phyloP scores from a whole-genome alignment of 2,888 invertebrate species.

The Apotomis capreana region DNA sequence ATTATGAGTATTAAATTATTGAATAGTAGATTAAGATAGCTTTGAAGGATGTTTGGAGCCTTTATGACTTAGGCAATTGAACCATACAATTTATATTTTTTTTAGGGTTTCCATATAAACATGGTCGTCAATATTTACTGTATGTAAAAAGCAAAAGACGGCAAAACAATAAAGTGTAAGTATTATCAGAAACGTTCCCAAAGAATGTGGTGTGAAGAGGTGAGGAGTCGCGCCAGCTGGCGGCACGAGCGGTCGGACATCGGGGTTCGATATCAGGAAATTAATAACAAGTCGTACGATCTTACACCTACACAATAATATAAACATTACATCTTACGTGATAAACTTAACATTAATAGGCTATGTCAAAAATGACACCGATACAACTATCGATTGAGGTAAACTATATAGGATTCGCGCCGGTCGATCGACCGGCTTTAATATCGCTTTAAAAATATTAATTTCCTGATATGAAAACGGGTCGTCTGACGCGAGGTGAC shows the following conservation, averaged over 20 bases:
- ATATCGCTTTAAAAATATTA: conserved; percentile 66
- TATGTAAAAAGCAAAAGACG: neutral
- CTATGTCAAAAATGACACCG: conserved; percentile 79
- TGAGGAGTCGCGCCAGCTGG: conserved; percentile 28
- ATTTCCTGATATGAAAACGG: conserved; percentile 71
- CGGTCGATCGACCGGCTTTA: conserved; percentile 63
- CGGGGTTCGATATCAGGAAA: conserved; percentile 59
- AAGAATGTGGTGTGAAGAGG: conserved; percentile 23
- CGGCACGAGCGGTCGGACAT: conserved; percentile 47
- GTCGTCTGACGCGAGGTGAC: conserved; percentile 58
- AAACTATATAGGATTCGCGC: conserved; percentile 79
- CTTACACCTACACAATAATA: conserved; percentile 64
- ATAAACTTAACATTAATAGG: conserved; percentile 81
- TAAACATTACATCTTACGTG: conserved; percentile 76
- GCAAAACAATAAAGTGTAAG: conserved; percentile 8
- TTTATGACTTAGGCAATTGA: neutral
- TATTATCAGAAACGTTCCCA: conserved; percentile 16
- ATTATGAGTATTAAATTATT: conserved; percentile 26
- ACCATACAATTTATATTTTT: neutral
- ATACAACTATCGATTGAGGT: conserved; percentile 81
- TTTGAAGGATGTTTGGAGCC: conserved; percentile 1
- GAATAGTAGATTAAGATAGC: conserved; percentile 1
- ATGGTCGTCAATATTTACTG: conserved; percentile 10
- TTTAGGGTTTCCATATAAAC: neutral
- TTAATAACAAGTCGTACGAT: conserved; percentile 75